These are phyloP conservation scores for Lomographa bimaculata DNA, from an alignment of 2,888 invertebrate species.

Conservation along the genomic window DNA sequence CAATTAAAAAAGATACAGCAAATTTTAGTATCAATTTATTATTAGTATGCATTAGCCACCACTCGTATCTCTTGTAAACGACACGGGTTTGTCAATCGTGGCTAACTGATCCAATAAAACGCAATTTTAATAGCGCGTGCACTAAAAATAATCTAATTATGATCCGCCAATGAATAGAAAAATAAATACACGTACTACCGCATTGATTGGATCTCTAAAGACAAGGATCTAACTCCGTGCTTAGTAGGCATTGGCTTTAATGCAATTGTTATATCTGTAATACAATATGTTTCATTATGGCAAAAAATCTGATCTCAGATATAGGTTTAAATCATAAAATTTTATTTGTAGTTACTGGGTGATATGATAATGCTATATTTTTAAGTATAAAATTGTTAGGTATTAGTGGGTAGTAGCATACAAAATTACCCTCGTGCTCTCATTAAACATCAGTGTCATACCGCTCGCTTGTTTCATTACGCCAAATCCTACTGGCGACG, in stretches of 20 bases:
- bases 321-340: no score
- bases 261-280: slow-evolving; percentile 36
- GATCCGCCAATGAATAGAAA: slow-evolving; percentile 14
- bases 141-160: slow-evolving; percentile 16
- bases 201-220: slow-evolving; percentile 44
- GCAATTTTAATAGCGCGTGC: slow-evolving; percentile 8
- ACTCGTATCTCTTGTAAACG: slow-evolving; percentile 1
- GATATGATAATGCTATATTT: no score
- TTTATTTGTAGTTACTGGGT: no score
- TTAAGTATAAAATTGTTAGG: no score
- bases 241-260: slow-evolving; percentile 38
- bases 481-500: no score
- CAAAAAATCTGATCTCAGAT: no score
- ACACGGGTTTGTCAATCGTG: slow-evolving; percentile 9
- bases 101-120: slow-evolving; percentile 16
- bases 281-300: slow-evolving; percentile 14
- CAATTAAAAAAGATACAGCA: slow-evolving; percentile 1
- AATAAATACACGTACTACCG: slow-evolving; percentile 42
- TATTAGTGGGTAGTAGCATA: no score
- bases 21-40: slow-evolving; percentile 3
- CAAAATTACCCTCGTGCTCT: no score
- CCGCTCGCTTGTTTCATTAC: no score
- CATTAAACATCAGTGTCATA: no score
- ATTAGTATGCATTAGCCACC: slow-evolving; percentile 6
- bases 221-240: slow-evolving; percentile 46